A percentile compares a stretch with the other conserved stretches of the same genome.
These are phyloP conservation scores for Drosophila kurseongensis DNA, from an alignment of 1,140 invertebrate genomes.

Conservation along the genomic window DNA sequence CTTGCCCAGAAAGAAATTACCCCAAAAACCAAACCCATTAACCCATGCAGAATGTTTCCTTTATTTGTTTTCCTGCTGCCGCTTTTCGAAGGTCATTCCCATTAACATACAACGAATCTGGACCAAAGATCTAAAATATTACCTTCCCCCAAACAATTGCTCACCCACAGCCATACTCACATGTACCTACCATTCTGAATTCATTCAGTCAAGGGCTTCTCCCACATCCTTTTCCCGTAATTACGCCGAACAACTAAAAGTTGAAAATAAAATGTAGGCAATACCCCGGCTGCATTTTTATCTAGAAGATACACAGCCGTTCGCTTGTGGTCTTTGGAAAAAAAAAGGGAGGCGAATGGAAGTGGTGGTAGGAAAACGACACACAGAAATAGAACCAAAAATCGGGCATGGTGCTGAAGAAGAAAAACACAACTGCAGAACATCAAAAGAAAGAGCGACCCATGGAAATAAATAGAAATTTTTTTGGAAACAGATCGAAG, in stretches of 20 bases:
- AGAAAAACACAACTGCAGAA: slow-evolving; percentile 47
- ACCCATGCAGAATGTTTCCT: not conserved
- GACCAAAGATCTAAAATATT: slow-evolving; percentile 18
- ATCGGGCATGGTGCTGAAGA: slow-evolving; percentile 49
- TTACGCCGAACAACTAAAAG: slow-evolving; percentile 59
- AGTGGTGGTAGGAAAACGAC: slow-evolving; percentile 44
- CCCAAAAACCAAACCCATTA: not conserved
- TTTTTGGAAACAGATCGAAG: slow-evolving; percentile 55
- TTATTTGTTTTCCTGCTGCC: not conserved
- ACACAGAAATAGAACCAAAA: slow-evolving; percentile 78
- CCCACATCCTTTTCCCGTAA: slow-evolving; percentile 80
- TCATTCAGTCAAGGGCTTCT: slow-evolving; percentile 81
- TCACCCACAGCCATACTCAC: slow-evolving; percentile 1
- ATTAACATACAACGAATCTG: slow-evolving; percentile 35
- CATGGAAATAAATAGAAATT: slow-evolving; percentile 77
- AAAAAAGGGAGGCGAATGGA: slow-evolving; percentile 19
- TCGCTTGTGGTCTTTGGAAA: slow-evolving; percentile 63
- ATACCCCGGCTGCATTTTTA: slow-evolving; percentile 68
- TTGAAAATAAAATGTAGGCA: slow-evolving; percentile 64
- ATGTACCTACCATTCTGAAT: slow-evolving; percentile 48
- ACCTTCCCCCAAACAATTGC: slow-evolving; percentile 23
- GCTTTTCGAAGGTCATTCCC: slow-evolving; percentile 23
- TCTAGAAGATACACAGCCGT: slow-evolving; percentile 68
- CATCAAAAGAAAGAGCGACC: slow-evolving; percentile 77
- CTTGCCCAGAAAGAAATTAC: not conserved